Base-by-base conservation (phyloP, 2,888 invertebrate species). In the Drosophila tripunctata region DNA sequence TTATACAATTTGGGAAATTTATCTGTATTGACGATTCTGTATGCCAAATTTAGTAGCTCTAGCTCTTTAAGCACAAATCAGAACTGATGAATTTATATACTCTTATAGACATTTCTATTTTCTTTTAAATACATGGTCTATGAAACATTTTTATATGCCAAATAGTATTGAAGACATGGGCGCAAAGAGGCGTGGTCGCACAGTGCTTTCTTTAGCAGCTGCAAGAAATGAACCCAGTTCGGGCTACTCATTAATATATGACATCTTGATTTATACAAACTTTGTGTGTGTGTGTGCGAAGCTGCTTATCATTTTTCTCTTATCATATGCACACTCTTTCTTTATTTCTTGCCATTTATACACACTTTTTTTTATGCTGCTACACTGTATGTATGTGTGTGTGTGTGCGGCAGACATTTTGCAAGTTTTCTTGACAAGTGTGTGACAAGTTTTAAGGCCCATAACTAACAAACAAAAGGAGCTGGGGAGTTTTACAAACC, bases 361-460 rank as follows among this genome's bases (percentile, higher is more conserved):
- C n/a, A n/a, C n/a, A n/a, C n/a, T n/a, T n/a, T 36, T 38, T 33
- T 10, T 14, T 22, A 22, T 14, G 3, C n/a, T 30, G 8, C 44
- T 10, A 44, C 27, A 35, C 17, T n/a, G 6, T n/a, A 4, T 27
- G 27, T 27, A 10, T 27, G 27, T 27, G 27, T 27, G 24, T 24
- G 24, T 2, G 31, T 4, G 12, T 33, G 24, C 45, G 67, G 45
- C 62, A 67, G 61, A 54, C 61, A 45, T 56, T 56, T 14, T 41
- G 60, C 22, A 75, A 75, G 61, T 75, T 75, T 52, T 43, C 52
- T 44, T 75, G 82, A 82, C 82, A 84, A 76, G 79, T 78, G 82
- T 82, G 82, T 82, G 79, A 77, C 79, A 82, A 77, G 77, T 75
- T 84, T 74, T 70, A 72, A 75, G 57, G 68, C 60, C 77, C 83